Percentiles rank a stretch among this genome's conserved stretches.
These are phyloP conservation scores for Benthochromis sp. DNA, from an alignment of 2,113 vertebrate genomes.

Conservation along the genomic window DNA sequence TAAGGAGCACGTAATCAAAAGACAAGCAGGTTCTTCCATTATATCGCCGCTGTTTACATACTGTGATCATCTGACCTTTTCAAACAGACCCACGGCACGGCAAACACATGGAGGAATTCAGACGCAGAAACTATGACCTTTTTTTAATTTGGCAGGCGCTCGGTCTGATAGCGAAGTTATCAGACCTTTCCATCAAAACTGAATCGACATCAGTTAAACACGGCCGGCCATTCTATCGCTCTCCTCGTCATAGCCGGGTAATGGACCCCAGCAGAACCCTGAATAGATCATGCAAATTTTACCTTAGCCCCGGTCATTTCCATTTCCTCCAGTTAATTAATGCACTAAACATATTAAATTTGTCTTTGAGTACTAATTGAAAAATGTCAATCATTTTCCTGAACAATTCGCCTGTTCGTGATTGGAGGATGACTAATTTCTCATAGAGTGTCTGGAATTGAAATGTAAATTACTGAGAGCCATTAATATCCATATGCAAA, in stretches of 20 bases:
- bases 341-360: conserved; percentile 28
- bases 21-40: not conserved
- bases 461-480: conserved; percentile 39
- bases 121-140: conserved; percentile 26
- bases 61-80: conserved; percentile 34
- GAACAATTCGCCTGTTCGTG: not conserved
- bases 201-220: conserved; percentile 31
- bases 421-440: conserved; percentile 28
- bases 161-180: not conserved
- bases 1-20: not conserved
- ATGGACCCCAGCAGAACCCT: not conserved
- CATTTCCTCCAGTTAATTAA: conserved; percentile 50
- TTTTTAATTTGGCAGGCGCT: conserved; percentile 9
- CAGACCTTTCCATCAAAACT: conserved; percentile 20
- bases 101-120: conserved; percentile 10
- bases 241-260: not conserved
- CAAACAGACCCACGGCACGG: not conserved
- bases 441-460: conserved; percentile 7
- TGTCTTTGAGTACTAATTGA: conserved; percentile 38
- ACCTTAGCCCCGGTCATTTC: conserved; percentile 23
- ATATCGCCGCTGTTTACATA: conserved; percentile 6
- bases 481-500: conserved; percentile 31
- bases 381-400: conserved; percentile 54
- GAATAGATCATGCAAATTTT: conserved; percentile 1
- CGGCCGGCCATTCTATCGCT: not conserved